A percentile compares a stretch with the other conserved stretches of the same genome.
Conservation (phyloP, 2,888 invertebrate species). For the Eupithecia abbreviata region DNA sequence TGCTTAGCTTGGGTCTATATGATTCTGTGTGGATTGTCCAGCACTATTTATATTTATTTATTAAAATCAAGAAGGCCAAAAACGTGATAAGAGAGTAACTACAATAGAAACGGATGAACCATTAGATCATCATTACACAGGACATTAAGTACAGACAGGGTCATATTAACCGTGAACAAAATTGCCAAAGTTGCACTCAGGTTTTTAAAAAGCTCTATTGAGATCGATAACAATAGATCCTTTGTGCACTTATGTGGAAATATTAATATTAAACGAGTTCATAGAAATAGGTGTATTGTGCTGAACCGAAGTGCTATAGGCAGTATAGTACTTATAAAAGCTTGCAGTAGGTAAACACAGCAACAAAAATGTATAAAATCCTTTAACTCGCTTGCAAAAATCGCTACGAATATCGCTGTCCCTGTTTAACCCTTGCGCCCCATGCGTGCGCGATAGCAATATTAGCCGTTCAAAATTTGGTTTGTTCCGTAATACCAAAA, state of each 20-base stretch:
- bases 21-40: too few relatives aligned
- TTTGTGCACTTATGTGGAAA: slow-evolving; percentile 8
- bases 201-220: slow-evolving; percentile 17
- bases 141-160: slow-evolving; percentile 4
- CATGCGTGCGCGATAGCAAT: too few relatives aligned
- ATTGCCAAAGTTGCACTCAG: slow-evolving; percentile 11
- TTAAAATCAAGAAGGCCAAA: not conserved
- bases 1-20: too few relatives aligned
- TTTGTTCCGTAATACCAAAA: too few relatives aligned
- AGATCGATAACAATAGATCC: slow-evolving; percentile 25
- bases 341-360: not conserved
- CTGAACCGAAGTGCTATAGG: not conserved
- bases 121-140: not conserved
- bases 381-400: too few relatives aligned
- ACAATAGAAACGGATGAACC: slow-evolving; percentile 8
- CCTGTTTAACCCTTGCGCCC: too few relatives aligned
- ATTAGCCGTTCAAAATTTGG: too few relatives aligned
- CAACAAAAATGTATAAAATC: not conserved
- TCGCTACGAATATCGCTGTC: too few relatives aligned
- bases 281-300: not conserved
- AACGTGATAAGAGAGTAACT: not conserved
- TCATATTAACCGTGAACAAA: slow-evolving; percentile 27
- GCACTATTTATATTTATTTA: too few relatives aligned
- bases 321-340: not conserved
- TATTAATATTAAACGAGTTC: slow-evolving; percentile 25